These are phyloP conservation scores for Trichopria drosophilae DNA, from an alignment of 2,888 invertebrate species.

Conservation along the genomic window DNA sequence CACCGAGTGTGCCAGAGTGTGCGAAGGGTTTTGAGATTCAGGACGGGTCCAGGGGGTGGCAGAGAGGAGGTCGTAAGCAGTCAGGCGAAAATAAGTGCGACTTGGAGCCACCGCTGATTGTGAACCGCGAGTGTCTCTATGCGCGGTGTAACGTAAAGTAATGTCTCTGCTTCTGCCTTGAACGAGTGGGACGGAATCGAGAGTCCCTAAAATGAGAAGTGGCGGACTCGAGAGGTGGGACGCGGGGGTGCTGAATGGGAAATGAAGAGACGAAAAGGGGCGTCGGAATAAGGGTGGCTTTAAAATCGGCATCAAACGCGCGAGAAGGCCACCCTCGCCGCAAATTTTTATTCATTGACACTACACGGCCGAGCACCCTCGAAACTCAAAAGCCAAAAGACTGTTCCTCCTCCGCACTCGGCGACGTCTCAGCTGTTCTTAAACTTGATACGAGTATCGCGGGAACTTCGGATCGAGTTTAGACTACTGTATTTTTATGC, in stretches of 20 bases:
- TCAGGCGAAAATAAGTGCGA: constrained; percentile 55
- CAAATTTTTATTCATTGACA: constrained; percentile 58
- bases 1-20: constrained; percentile 37
- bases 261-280: no score
- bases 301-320: constrained; percentile 55
- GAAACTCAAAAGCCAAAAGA: constrained; percentile 41
- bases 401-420: constrained; percentile 24
- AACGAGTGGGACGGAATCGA: no score
- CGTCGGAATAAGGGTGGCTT: constrained; percentile 40
- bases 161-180: no score
- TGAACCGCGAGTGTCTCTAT: constrained; percentile 42
- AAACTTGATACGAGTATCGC: no score
- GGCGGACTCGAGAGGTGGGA: constrained; percentile 13
- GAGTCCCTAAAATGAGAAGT: constrained; percentile 25
- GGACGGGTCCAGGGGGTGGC: constrained; percentile 16
- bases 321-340: constrained; percentile 43
- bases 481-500: no score
- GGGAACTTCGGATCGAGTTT: no score
- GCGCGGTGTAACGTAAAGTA: constrained; percentile 43
- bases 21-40: no score
- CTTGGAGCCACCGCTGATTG: constrained; percentile 52
- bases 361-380: constrained; percentile 50
- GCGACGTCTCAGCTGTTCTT: no score
- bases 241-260: constrained; percentile 6
- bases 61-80: constrained; percentile 41